phyloP scores from a whole-genome alignment of 2,113 vertebrate genomes.

The Reinhardtius hippoglossoides region DNA sequence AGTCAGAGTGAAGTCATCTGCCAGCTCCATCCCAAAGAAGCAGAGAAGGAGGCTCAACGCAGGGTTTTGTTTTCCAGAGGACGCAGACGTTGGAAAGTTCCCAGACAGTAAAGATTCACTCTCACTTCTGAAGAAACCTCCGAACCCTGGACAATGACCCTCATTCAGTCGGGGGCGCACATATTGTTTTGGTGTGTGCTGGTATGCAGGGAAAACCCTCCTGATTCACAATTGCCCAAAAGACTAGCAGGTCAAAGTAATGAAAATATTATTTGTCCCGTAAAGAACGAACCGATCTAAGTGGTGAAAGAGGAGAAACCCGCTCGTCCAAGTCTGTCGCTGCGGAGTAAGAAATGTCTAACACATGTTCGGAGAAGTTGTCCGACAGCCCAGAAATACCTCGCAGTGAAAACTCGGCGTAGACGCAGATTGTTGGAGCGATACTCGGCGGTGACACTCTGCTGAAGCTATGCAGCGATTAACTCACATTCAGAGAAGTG shows the following conservation, averaged over 20 bases:
- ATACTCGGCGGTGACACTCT: conserved; percentile 1
- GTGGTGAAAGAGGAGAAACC: conserved; percentile 38
- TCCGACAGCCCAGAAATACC: conserved; percentile 31
- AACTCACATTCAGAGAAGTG: background rate
- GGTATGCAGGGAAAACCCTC: conserved; percentile 37
- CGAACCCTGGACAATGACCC: conserved; percentile 53
- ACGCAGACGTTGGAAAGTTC: conserved; percentile 27
- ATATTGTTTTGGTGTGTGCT: conserved; percentile 58
- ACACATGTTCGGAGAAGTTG: conserved; percentile 56
- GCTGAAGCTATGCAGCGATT: background rate
- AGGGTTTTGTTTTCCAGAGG: background rate
- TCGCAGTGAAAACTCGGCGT: background rate
- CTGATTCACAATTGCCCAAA: conserved; percentile 42
- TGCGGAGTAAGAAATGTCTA: conserved; percentile 46
- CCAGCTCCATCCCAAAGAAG: conserved; percentile 20
- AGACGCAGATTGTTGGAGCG: background rate
- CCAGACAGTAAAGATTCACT: conserved; percentile 47
- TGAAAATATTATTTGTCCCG: conserved; percentile 68
- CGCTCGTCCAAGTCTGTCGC: conserved; percentile 36
- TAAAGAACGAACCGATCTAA: conserved; percentile 46
- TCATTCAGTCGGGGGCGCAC: conserved; percentile 47
- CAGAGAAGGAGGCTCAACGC: conserved; percentile 11
- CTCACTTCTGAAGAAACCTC: conserved; percentile 23
- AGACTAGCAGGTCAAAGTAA: conserved; percentile 40
- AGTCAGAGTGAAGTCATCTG: conserved; percentile 30